Conservation (phyloP, 2,888 invertebrate species). For the Acleris cristana region DNA sequence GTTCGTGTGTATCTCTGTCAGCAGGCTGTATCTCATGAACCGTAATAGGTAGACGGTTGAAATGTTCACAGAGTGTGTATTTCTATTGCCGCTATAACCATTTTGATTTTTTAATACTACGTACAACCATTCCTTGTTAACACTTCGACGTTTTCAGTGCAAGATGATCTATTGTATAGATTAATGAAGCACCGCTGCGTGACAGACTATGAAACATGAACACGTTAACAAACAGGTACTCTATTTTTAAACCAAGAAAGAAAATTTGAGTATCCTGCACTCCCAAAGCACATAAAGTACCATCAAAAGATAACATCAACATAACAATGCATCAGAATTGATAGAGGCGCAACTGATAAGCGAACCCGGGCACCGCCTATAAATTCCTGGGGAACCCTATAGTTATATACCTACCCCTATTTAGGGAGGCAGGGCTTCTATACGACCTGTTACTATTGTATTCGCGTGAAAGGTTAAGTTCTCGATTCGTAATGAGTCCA, state of each 20-base stretch:
- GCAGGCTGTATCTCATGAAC: too few species aligned
- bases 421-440: slow-evolving; percentile 26
- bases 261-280: neutral
- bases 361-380: slow-evolving; percentile 28
- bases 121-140: too few species aligned
- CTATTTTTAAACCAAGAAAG: neutral
- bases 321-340: slow-evolving; percentile 35
- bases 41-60: too few species aligned
- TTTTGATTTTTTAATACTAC: too few species aligned
- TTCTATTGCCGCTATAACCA: too few species aligned
- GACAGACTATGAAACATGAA: too few species aligned
- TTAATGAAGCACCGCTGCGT: too few species aligned
- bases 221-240: too few species aligned
- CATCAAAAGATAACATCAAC: slow-evolving; percentile 27
- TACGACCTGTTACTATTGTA: slow-evolving; percentile 11
- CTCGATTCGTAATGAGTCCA: slow-evolving; percentile 7
- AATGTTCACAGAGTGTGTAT: too few species aligned
- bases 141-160: too few species aligned
- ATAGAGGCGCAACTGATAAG: slow-evolving; percentile 26
- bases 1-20: too few species aligned
- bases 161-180: too few species aligned
- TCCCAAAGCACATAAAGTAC: slow-evolving; percentile 4
- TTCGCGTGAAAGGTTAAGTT: slow-evolving; percentile 2
- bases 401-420: slow-evolving; percentile 33
- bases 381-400: slow-evolving; percentile 35